Evolutionary conservation across 2,113 vertebrate species (phyloP), one percentile per base, ranked within the genome.

Genomic region (Galbula dea): DNA sequence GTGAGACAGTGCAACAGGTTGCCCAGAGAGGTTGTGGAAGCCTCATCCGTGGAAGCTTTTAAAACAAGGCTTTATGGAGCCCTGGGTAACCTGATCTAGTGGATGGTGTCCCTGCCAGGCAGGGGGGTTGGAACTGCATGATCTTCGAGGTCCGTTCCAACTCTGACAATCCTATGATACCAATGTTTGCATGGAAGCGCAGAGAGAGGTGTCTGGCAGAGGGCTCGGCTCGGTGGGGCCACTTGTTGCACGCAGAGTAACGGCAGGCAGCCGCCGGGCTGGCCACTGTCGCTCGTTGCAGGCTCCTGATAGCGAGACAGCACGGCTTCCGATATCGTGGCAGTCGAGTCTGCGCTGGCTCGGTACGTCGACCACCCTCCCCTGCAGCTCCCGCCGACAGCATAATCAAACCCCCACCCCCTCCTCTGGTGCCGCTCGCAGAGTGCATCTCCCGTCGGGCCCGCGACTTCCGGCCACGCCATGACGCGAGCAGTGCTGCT

Each of bases 361-460:
- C 37, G 26, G 13, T 11, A 26, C 17, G 59, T 12, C 21, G 10
- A 23, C 15, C 16, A n/a, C 66, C 15, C 17, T 5, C 48, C 14
- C 14, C 2, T 15, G 49, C 20, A 5, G 13, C 72, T 43, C 19
- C 10, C 23, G 54, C 24, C 39, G 15, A n/a, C 23, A 12, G 43
- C 57, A 17, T 21, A 8, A 24, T 10, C 41, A 12, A 17, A 21
- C 11, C 20, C 11, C 11, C 32, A 23, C 12, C 8, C 32, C n/a
- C 11, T 11, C 41, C 41, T 11, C 41, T 15, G 41, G 11, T 14
- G 20, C 24, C 24, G 34, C 36, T 27, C 30, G 41, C 57, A 21
- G 15, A 17, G 96, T 96, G 80, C 96, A 69, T n/a, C 9, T 91
- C 96, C 97, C 49, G 30, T 7, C 75, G 58, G 77, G 30, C 62